A percentile compares a stretch with the other conserved stretches of the same genome.
Conservation (phyloP, 2,888 invertebrate species). For the Amorpha juglandis region DNA sequence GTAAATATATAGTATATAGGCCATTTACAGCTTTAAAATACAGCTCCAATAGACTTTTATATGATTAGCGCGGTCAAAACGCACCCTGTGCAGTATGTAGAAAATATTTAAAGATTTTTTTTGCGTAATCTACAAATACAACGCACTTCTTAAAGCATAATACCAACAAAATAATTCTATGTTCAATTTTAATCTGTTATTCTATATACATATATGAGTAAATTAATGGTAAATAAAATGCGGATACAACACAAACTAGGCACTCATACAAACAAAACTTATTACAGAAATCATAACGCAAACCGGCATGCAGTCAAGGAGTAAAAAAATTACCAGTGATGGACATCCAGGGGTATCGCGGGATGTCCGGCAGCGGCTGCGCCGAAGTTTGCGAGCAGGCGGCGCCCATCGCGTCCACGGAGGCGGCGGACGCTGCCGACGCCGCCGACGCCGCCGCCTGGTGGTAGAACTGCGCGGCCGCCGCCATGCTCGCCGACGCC, state of each 20-base stretch:
- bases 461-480: conserved; percentile 94
- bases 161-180: neutral
- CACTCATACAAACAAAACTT: conserved; percentile 15
- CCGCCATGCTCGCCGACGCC: conserved; percentile 87
- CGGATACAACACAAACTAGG: neutral
- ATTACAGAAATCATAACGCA: conserved; percentile 27
- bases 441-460: conserved; percentile 91
- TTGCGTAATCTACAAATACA: no score
- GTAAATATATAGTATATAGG: neutral
- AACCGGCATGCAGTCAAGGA: conserved; percentile 65
- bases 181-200: neutral
- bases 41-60: no score
- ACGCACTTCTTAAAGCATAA: neutral
- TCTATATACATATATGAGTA: neutral
- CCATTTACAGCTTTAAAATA: no score
- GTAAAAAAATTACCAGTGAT: conserved; percentile 92
- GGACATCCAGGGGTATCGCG: conserved; percentile 98
- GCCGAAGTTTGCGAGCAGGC: conserved; percentile 92
- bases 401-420: conserved; percentile 92
- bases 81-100: no score
- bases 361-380: conserved; percentile 95
- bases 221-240: neutral
- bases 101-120: no score
- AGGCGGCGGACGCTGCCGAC: conserved; percentile 89
- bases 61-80: no score